phyloP scores from a whole-genome alignment of 2,888 invertebrate species.

The Tortricodes alternella region DNA sequence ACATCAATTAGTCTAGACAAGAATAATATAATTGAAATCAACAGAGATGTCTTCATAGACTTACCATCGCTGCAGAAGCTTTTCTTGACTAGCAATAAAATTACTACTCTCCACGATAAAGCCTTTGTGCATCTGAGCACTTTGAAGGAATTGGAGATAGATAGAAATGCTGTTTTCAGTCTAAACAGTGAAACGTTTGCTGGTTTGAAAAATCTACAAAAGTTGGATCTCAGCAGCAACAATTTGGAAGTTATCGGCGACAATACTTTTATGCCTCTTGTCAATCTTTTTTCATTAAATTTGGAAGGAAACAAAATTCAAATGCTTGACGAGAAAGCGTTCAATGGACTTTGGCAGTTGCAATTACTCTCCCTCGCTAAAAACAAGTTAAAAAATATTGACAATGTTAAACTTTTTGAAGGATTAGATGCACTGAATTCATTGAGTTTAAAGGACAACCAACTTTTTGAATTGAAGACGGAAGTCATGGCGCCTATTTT shows the following conservation, averaged over 20 bases:
- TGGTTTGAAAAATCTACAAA: conserved; percentile 86
- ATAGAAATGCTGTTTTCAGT: conserved; percentile 87
- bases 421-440: conserved; percentile 52
- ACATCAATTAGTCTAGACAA: conserved; percentile 86
- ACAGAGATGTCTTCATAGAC: conserved; percentile 87
- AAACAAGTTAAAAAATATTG: conserved; percentile 59
- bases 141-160: conserved; percentile 89
- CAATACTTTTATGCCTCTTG: conserved; percentile 84
- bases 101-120: conserved; percentile 92
- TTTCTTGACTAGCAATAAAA: conserved; percentile 91
- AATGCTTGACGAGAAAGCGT: conserved; percentile 73
- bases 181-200: conserved; percentile 89
- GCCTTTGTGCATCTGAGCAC: conserved; percentile 88
- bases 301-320: conserved; percentile 71
- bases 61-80: conserved; percentile 87
- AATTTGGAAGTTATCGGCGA: conserved; percentile 89
- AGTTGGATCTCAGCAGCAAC: conserved; percentile 88
- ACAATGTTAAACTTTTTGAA: conserved; percentile 59
- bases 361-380: conserved; percentile 59
- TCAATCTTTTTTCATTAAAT: conserved; percentile 56
- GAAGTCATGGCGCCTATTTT: conserved; percentile 63
- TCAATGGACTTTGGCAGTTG: conserved; percentile 59
- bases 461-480: conserved; percentile 54
- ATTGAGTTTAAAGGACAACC: conserved; percentile 64
- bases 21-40: conserved; percentile 88